A percentile compares a stretch with the other conserved stretches of the same genome.
Evolutionary conservation across 1,140 invertebrate species (phyloP).

Genomic region (Adoxophyes honmai): DNA sequence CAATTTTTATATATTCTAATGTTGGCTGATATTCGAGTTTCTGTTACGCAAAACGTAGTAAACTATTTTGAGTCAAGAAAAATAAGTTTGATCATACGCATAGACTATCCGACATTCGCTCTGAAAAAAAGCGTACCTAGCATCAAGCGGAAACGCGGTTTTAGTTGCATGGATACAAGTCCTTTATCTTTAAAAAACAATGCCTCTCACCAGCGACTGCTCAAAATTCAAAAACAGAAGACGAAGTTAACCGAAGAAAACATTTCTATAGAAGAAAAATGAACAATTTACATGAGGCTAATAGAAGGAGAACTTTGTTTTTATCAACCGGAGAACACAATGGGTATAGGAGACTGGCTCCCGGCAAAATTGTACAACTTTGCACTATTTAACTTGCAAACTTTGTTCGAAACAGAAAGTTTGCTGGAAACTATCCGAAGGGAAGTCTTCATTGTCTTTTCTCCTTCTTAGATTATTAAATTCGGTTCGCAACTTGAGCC

Average conservation of each 20-base stretch:
- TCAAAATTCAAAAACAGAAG: background rate
- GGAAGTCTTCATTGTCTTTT: constrained; percentile 14
- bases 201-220: too few relatives aligned
- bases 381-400: constrained; percentile 61
- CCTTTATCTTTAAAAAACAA: too few relatives aligned
- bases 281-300: constrained; percentile 15
- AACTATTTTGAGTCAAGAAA: too few relatives aligned
- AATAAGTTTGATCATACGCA: too few relatives aligned
- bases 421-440: constrained; percentile 43
- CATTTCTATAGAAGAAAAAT: background rate
- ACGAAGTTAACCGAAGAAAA: background rate
- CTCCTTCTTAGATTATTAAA: constrained; percentile 7
- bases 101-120: too few relatives aligned
- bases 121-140: too few relatives aligned
- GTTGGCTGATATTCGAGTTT: too few relatives aligned
- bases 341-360: constrained; percentile 36
- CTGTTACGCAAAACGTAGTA: too few relatives aligned
- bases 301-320: constrained; percentile 8
- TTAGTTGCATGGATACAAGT: too few relatives aligned
- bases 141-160: too few relatives aligned
- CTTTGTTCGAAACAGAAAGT: constrained; percentile 31
- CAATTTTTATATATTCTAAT: too few relatives aligned
- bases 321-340: constrained; percentile 16
- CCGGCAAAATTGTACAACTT: constrained; percentile 55
- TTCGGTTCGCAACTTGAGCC: background rate